Percentiles rank a stretch among this genome's conserved stretches.
Evolutionary conservation across 1,140 invertebrate genomes (phyloP).

Genomic region (Polyergus mexicanus): DNA sequence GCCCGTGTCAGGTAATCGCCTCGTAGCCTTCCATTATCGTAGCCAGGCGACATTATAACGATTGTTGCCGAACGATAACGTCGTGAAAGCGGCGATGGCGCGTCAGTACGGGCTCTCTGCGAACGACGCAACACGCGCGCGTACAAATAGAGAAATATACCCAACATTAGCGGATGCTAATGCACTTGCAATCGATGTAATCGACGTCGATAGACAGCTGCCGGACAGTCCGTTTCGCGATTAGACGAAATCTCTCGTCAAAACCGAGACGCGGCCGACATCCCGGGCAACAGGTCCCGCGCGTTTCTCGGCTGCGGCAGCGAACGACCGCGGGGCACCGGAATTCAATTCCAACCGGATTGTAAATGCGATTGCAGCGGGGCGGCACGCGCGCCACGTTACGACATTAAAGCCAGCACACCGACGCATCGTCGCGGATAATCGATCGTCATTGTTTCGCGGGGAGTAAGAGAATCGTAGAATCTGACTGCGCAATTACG

Average conservation of each 20-base stretch:
- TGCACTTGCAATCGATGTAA: constrained; percentile 56
- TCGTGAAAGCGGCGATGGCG: constrained; percentile 29
- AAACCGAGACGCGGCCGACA: neutral
- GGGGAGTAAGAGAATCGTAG: neutral
- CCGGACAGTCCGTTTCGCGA: constrained; percentile 20
- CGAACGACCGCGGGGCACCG: constrained; percentile 6
- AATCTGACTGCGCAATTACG: neutral
- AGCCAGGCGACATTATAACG: constrained; percentile 23
- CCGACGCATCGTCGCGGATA: constrained; percentile 34
- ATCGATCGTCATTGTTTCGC: constrained; percentile 56
- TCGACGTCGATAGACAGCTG: constrained; percentile 40
- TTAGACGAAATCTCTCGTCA: constrained; percentile 30
- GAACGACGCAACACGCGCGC: neutral
- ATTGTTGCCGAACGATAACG: constrained; percentile 40
- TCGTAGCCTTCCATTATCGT: constrained; percentile 29
- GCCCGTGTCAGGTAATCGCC: constrained; percentile 32
- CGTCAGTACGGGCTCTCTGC: constrained; percentile 14
- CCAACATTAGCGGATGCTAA: constrained; percentile 40
- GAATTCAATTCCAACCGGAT: constrained; percentile 46
- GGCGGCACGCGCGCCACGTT: constrained; percentile 59
- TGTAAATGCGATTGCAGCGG: constrained; percentile 64
- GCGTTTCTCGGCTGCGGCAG: neutral
- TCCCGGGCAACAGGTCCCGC: constrained; percentile 54
- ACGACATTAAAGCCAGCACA: constrained; percentile 54
- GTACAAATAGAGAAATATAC: constrained; percentile 27